Conservation (phyloP, 2,888 invertebrate genomes). For the Sarcophaga subvicina region DNA sequence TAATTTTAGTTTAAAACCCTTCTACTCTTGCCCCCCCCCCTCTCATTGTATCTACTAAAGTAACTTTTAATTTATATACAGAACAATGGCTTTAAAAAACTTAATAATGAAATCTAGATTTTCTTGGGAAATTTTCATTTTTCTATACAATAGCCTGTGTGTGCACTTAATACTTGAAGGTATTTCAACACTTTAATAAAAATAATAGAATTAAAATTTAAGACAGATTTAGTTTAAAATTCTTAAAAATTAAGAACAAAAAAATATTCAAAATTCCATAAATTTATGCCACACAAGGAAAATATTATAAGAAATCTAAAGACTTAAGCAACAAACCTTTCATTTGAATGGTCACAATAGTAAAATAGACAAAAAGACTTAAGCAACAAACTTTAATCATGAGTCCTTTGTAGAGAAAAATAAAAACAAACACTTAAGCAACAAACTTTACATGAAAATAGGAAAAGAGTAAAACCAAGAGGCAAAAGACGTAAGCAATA, state of each 20-base stretch:
- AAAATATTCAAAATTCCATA: too few species aligned
- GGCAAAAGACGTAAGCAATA: not conserved
- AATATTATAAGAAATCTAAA: not conserved
- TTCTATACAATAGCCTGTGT: conserved; percentile 56
- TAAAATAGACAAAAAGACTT: not conserved
- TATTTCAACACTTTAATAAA: conserved; percentile 54
- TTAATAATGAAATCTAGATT: conserved; percentile 64
- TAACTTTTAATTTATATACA: conserved; percentile 37
- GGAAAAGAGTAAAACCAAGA: too few species aligned
- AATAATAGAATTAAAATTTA: too few species aligned
- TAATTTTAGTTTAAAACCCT: conserved; percentile 46
- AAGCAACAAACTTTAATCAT: not conserved
- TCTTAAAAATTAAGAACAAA: not conserved
- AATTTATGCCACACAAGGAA: too few species aligned
- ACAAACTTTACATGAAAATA: not conserved
- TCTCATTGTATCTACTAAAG: too few species aligned
- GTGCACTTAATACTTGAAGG: conserved; percentile 41
- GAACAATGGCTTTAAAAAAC: conserved; percentile 54
- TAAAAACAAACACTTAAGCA: conserved; percentile 30
- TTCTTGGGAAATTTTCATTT: conserved; percentile 57
- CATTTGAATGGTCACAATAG: too few species aligned
- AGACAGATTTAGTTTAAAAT: conserved; percentile 12
- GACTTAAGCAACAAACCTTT: not conserved
- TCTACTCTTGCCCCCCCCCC: conserved; percentile 21
- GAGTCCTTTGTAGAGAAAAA: not conserved